Conservation (phyloP, 2,888 invertebrate genomes). For the Andrena trimmerana region DNA sequence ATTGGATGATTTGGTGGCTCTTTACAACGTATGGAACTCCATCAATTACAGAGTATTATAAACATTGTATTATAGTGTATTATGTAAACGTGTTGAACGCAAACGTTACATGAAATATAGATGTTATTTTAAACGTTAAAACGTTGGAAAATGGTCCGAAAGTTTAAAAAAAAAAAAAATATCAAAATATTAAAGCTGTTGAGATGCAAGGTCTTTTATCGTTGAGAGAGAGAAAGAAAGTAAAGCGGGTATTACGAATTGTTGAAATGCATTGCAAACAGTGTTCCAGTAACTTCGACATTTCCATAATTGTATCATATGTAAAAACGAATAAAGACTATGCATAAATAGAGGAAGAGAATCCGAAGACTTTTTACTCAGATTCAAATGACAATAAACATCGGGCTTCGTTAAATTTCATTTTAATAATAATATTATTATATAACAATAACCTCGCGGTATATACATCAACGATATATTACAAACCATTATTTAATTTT, state of each 20-base stretch:
- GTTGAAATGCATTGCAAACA: slow-evolving; percentile 73
- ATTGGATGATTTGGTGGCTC: slow-evolving; percentile 71
- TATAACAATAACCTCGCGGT: slow-evolving; percentile 83
- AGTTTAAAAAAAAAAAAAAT: slow-evolving; percentile 56
- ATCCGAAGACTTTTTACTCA: neutral
- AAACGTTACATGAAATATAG: slow-evolving; percentile 62
- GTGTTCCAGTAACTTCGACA: slow-evolving; percentile 82
- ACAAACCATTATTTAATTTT: slow-evolving; percentile 74
- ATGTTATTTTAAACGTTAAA: slow-evolving; percentile 63
- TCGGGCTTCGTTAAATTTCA: slow-evolving; percentile 69
- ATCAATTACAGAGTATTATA: slow-evolving; percentile 80
- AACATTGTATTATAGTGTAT: slow-evolving; percentile 81
- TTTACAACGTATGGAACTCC: slow-evolving; percentile 71
- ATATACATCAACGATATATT: slow-evolving; percentile 84
- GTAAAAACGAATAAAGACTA: slow-evolving; percentile 79
- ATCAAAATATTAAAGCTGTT: slow-evolving; percentile 59
- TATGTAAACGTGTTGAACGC: slow-evolving; percentile 80
- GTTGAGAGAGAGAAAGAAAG: slow-evolving; percentile 35
- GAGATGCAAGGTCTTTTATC: slow-evolving; percentile 50
- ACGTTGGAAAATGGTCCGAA: slow-evolving; percentile 60
- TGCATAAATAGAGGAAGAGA: slow-evolving; percentile 66
- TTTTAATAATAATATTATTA: slow-evolving; percentile 81
- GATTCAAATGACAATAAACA: slow-evolving; percentile 3
- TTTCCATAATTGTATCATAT: slow-evolving; percentile 84
- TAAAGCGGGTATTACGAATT: slow-evolving; percentile 26